Base-by-base conservation (phyloP, 1,140 invertebrate species). In the Drosophila cardini region DNA sequence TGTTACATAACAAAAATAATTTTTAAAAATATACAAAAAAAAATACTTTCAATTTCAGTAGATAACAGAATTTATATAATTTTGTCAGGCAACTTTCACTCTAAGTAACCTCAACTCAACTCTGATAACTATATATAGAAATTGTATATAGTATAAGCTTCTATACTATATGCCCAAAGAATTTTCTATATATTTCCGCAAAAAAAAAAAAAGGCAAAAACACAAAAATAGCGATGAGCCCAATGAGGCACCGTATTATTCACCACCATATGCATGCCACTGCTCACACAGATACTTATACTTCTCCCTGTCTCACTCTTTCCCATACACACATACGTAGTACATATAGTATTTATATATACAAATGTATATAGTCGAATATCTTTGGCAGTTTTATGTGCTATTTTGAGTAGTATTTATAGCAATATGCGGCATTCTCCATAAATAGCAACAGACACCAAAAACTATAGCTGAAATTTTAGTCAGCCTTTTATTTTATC, bases 171-270 rank as follows among this genome's bases (percentile, higher is more conserved):
- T 48, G 50, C 18, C 16, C 7, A 8, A 16, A n/a, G 16, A 56
- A 34, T 16, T 40, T 48, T 45, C 13, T 77, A 61, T 68, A 77
- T 69, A 74, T 81, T 81, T 82, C 72, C 79, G 76, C 64, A 78
- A 4, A 40, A 40, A 40, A 38, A 38, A 38, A 76, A 16, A 38
- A 38, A 76, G n/a, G 21, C 5, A 3, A 26, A 52, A 52, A 87
- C 81, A 84, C 83, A 43, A 86, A 86, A 86, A 86, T 86, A 86
- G 84, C 79, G 84, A 86, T 86, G 83, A 86, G 81, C 78, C 74
- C 80, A 84, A 73, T 84, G 61, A 84, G 76, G n/a, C 48, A 13
- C 64, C 48, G 58, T 18, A 85, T 85, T 81, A 87, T 87, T 87
- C 83, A 86, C 55, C 68, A 36, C 11, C 48, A 52, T n/a, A 30